phyloP scores from a whole-genome alignment of 2,797 vertebrate species.

The Crenuchus spilurus region DNA sequence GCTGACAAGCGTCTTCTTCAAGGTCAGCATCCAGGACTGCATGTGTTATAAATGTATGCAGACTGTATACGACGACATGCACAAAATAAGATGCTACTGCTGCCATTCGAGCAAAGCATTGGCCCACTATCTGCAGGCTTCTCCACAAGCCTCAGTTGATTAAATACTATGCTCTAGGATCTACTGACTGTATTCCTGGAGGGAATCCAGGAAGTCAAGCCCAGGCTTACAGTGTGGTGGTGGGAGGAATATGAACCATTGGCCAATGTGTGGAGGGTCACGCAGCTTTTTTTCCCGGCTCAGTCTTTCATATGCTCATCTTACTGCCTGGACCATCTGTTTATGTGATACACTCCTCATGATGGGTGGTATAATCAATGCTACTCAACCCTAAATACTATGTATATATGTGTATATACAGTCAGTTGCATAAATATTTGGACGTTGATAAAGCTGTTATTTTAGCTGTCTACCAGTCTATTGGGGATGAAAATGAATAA shows the following conservation, averaged over 20 bases:
- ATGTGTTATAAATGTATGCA: not conserved
- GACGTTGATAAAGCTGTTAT: no score
- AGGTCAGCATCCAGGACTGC: constrained; percentile 19
- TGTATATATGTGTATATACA: constrained; percentile 11
- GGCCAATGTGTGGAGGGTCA: constrained; percentile 22
- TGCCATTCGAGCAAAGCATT: not conserved
- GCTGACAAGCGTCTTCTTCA: constrained; percentile 29
- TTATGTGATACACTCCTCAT: constrained; percentile 36
- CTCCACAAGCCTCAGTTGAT: not conserved
- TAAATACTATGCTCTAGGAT: not conserved
- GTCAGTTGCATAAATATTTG: not conserved
- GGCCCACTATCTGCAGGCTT: not conserved
- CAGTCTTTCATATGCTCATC: constrained; percentile 38
- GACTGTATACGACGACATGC: not conserved
- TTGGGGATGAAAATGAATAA: no score
- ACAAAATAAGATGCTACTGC: not conserved
- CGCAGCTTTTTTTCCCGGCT: not conserved
- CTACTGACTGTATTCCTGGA: not conserved
- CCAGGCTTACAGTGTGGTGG: constrained; percentile 11
- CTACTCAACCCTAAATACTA: constrained; percentile 36
- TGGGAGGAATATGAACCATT: constrained; percentile 9
- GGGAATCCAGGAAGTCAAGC: constrained; percentile 16
- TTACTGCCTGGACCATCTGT: constrained; percentile 36
- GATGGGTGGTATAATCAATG: constrained; percentile 30
- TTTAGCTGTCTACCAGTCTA: no score